Percentiles rank a stretch among this genome's conserved stretches.
These are phyloP conservation scores for Arbacia lixula DNA, from an alignment of 53 echinoderm and acorn worm species.

Conservation along the genomic window DNA sequence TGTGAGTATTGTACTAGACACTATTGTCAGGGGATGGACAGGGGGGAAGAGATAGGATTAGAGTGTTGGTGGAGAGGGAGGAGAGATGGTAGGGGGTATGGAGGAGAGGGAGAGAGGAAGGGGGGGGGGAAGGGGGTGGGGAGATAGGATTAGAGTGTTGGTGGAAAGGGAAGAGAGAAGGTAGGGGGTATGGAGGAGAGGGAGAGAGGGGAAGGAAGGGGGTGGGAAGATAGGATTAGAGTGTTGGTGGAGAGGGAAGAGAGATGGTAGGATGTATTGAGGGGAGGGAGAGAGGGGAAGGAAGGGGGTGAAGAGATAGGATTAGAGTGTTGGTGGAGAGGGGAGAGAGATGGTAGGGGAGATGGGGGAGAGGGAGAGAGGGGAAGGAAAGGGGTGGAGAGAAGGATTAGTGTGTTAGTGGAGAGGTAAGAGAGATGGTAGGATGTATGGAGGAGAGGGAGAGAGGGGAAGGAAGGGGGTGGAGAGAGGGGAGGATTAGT, in stretches of 20 bases:
- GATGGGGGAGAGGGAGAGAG: not conserved
- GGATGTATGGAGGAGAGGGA: no score
- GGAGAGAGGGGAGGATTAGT: no score
- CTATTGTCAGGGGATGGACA: not conserved
- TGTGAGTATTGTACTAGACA: not conserved
- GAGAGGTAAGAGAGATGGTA: not conserved
- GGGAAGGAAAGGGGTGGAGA: not conserved
- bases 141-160: not conserved
- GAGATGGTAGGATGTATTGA: not conserved
- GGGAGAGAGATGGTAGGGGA: not conserved
- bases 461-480: no score
- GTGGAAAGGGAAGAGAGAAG: not conserved
- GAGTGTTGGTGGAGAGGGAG: no score
- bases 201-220: not conserved
- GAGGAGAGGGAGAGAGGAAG: not conserved
- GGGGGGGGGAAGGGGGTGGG: not conserved
- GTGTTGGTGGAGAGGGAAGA: not conserved
- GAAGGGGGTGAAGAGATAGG: not conserved
- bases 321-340: not conserved
- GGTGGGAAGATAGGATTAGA: not conserved
- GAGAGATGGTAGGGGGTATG: not conserved
- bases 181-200: not conserved
- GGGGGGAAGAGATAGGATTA: not conserved
- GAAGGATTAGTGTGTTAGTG: not conserved
- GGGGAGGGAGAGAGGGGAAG: no score